Evolutionary conservation across 2,797 vertebrate genomes (phyloP), one percentile per base, ranked within the genome.

Genomic region (Chrysocyon brachyurus): DNA sequence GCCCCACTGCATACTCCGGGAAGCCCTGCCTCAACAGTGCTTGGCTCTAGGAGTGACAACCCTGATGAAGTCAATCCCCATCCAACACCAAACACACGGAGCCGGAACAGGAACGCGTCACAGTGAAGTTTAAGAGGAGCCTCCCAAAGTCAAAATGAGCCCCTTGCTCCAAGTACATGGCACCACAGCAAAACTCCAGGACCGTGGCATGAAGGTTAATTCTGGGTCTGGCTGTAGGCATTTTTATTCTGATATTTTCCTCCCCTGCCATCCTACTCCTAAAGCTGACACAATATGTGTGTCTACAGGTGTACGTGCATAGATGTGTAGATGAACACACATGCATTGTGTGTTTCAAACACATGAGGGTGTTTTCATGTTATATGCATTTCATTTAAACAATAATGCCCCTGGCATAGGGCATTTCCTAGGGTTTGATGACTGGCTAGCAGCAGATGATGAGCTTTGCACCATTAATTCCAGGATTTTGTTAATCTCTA

Each of bases 391-490:
- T 96, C 64, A 72, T 78, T 96, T 90, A 85, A 88, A 84, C 78
- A 83, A 77, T 81, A 28, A 86, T 63, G 33, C 64, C 84, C n/a
- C 88, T 22, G 81, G 70, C 70, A 59, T 7, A 78, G 87, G 77
- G 49, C 61, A 61, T 91, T 96, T 97, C 63, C 91, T 90, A 89
- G 66, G 66, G 91, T 92, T 95, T 66, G 33, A 86, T 96, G 93
- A 94, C n/a, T 64, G 68, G 49, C 61, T 87, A 84, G 79, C 52
- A 91, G 93, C 96, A 91, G 72, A 83, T 90, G 54, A 26, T 16
- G 75, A 26, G 82, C 52, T 97, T 46, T 97, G 64, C 49, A 33
- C 54, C 94, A 97, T 96, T 61, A 96, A 96, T 97, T 95, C 72
- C 40, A 88, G 84, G 49, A 90, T 91, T 95, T 92, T 82, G 24